A percentile compares a stretch with the other conserved stretches of the same genome.
Evolutionary conservation across 2,113 vertebrate genomes (phyloP).

Genomic region (Marcusenius ussheri): DNA sequence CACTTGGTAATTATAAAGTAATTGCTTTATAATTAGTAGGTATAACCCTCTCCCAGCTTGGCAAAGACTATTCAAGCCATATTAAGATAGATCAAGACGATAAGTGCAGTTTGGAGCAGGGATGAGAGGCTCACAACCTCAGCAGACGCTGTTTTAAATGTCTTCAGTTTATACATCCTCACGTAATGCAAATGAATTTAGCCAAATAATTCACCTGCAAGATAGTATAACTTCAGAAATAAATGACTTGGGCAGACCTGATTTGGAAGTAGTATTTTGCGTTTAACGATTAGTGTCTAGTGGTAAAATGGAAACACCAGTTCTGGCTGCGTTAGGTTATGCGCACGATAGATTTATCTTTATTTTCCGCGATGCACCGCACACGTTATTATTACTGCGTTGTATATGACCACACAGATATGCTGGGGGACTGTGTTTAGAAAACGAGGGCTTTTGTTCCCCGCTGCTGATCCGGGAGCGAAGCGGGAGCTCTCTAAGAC

Average conservation of each 20-base stretch:
- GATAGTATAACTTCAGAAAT: background rate
- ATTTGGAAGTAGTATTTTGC: background rate
- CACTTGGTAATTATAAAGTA: background rate
- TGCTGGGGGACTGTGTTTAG: background rate
- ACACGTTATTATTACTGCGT: background rate
- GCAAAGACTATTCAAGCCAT: background rate
- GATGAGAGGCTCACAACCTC: background rate
- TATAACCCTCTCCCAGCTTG: background rate
- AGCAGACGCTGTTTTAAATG: background rate
- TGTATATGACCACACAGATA: background rate
- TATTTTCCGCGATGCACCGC: background rate
- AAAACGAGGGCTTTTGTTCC: background rate
- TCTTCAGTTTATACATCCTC: background rate
- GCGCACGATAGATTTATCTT: background rate
- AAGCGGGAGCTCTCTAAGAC: slow-evolving; percentile 54
- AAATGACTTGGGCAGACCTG: background rate
- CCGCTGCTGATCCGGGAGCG: background rate
- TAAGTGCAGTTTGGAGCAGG: background rate
- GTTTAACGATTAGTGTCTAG: background rate
- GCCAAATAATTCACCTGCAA: background rate
- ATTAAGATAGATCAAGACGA: background rate
- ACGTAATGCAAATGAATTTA: background rate
- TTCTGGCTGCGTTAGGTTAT: background rate
- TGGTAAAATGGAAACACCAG: background rate
- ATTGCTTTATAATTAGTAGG: background rate